A percentile compares a stretch with the other conserved stretches of the same genome.
Evolutionary conservation across 2,888 invertebrate genomes (phyloP).

Genomic region (Malthinus seriepunctatus): DNA sequence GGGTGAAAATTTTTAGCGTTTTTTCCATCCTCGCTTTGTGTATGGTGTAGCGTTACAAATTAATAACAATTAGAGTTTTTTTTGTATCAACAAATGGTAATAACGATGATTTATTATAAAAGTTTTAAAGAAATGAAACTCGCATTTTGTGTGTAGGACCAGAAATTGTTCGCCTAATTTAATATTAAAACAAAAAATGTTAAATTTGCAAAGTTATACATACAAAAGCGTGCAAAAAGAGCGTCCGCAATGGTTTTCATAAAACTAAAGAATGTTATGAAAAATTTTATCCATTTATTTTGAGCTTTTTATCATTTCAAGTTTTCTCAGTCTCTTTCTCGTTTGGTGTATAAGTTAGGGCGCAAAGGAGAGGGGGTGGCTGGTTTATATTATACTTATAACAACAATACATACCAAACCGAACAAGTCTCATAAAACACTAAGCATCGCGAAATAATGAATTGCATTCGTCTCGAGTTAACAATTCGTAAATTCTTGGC

Average conservation of each 20-base stretch:
- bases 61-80: conserved; percentile 3
- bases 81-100: conserved; percentile 12
- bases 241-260: conserved; percentile 17
- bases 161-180: conserved; percentile 23
- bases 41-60: neutral
- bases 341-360: neutral
- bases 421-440: conserved; percentile 27
- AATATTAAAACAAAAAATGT: conserved; percentile 24
- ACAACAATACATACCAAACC: neutral
- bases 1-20: neutral
- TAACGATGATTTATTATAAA: conserved; percentile 14
- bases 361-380: too few relatives aligned
- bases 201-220: conserved; percentile 21
- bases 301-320: conserved; percentile 28
- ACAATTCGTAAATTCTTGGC: conserved; percentile 30
- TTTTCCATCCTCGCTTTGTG: too few relatives aligned
- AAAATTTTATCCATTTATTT: conserved; percentile 30
- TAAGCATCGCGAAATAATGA: conserved; percentile 25
- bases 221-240: conserved; percentile 21
- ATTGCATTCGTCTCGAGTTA: conserved; percentile 30
- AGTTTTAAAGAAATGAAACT: conserved; percentile 19
- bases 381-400: too few relatives aligned
- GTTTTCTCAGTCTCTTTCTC: conserved; percentile 21
- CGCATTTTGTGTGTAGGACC: conserved; percentile 15
- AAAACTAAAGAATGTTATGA: conserved; percentile 26